Base-by-base conservation (phyloP, 1,140 invertebrate genomes). In the Drosophila punjabiensis region DNA sequence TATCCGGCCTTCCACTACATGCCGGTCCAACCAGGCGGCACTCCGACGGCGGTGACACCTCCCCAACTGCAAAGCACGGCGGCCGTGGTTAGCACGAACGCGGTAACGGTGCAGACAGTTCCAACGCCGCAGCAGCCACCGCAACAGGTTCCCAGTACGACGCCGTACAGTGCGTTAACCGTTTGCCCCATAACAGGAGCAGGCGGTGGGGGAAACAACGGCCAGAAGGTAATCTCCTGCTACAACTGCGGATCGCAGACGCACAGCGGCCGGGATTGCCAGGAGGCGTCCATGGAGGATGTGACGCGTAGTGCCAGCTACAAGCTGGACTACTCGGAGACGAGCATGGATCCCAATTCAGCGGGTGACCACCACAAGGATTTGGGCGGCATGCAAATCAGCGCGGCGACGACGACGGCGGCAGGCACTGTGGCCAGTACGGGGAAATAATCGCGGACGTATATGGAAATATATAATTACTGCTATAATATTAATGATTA, bases 271-370 rank as follows among this genome's bases (percentile, higher is more conserved):
- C 93, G 94, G 68, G 97, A 98, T 41, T 98, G 98, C 92, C 96
- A 96, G 76, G 97, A 97, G 91, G 95, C 96, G 61, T 97, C 96
- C 9, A 97, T 98, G 95, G 97, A 98, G 91, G 97, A 98, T 93
- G 96, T 98, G 89, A 97, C 96, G 11, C 94, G 95, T 64, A 95
- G 94, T 52, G 95, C 95, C 60, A 94, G 94, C 60, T 96, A 95
- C 81, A 95, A 95, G 91, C 91, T 96, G 37, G 95, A 95, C 83
- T 95, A 95, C 91, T 86, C 93, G 48, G 93, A 93, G 11, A 63
- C 75, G 30, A 82, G 79, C 64, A 76, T 82, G 56, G 61, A 82
- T 6, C 60, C 70, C 20, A 88, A 60, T 39, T 48, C 73, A 5
- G 56, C 58, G 35, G 67, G 59, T 16, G 68, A 74, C 14, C 65